Base-by-base conservation (phyloP, 2,113 vertebrate genomes). In the Melanotaenia duboulayi region DNA sequence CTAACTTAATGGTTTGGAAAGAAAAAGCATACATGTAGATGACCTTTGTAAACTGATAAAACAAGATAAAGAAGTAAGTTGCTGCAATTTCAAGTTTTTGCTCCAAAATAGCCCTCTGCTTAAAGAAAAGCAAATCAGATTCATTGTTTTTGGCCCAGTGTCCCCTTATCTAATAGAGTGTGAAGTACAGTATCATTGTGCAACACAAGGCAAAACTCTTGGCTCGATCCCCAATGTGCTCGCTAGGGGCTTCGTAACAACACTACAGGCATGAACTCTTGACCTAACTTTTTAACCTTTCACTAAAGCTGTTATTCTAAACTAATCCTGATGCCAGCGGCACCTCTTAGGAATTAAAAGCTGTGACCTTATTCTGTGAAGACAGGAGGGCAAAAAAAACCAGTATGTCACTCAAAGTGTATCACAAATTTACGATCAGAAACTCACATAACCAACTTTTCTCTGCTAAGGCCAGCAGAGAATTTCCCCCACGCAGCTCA, bases 371-470 rank as follows among this genome's bases (percentile, higher is more conserved):
- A 40, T n/a, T 13, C 40, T 55, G 44, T 37, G 62, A 68, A 60
- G 24, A 54, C 40, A 71, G 11, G 49, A 54, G n/a, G 61, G 60
- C 55, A 65, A 54, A 51, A 37, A 67, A 54, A 51, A 37, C 16
- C 20, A 37, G 7, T 12, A 11, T 60, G 54, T 76, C 75, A 85
- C 52, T 69, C 50, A 68, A 56, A 70, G 13, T 40, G 14, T 48
- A 83, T 76, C 60, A 69, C 23, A 65, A 56, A 86, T 85, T 76
- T 80, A 63, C 58, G 59, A 71, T 82, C 32, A 76, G 89, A 83
- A 89, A 82, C 63, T 81, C 74, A 13, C 81, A 85, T 82, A 83
- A 84, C 69, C 83, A 90, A 90, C 84, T 86, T 92, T 80, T 51
- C 70, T 76, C 77, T 16, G 75, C 68, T 72, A 74, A 7, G 32